Evolutionary conservation across 2,113 vertebrate species (phyloP).

Genomic region (Cochlearius cochlearius): DNA sequence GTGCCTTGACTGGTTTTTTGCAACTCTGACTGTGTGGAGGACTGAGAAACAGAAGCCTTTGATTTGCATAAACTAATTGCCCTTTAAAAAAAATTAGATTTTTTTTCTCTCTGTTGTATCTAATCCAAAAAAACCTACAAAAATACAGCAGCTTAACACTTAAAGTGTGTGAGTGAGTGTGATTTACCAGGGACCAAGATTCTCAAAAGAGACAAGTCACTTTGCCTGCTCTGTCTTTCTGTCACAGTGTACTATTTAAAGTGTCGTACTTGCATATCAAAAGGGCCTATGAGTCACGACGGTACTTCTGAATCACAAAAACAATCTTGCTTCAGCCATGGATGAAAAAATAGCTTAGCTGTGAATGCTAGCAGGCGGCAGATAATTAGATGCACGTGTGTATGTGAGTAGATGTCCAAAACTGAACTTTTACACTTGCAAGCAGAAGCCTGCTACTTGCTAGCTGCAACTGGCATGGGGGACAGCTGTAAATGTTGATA

Average conservation of each 20-base stretch:
- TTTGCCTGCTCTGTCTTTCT: background rate
- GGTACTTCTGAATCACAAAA: constrained; percentile 56
- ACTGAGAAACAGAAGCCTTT: background rate
- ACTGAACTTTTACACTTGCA: background rate
- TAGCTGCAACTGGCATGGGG: background rate
- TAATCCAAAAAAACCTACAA: background rate
- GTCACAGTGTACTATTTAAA: constrained; percentile 60
- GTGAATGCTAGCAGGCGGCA: background rate
- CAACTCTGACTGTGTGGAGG: background rate
- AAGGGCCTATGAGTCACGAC: constrained; percentile 62
- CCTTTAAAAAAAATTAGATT: background rate
- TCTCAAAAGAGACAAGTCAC: background rate
- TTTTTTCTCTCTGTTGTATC: background rate
- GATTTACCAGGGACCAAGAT: background rate
- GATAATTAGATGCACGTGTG: background rate
- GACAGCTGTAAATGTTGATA: background rate
- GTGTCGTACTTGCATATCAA: constrained; percentile 7
- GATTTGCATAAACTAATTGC: background rate
- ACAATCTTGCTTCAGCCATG: background rate
- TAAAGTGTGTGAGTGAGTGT: background rate
- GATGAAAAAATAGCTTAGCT: background rate
- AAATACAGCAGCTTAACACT: background rate
- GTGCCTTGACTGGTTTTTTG: background rate
- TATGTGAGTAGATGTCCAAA: background rate
- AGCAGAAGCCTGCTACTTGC: background rate